These are phyloP conservation scores for Rhysida immarginata DNA, from an alignment of 1,140 invertebrate species.

Conservation along the genomic window DNA sequence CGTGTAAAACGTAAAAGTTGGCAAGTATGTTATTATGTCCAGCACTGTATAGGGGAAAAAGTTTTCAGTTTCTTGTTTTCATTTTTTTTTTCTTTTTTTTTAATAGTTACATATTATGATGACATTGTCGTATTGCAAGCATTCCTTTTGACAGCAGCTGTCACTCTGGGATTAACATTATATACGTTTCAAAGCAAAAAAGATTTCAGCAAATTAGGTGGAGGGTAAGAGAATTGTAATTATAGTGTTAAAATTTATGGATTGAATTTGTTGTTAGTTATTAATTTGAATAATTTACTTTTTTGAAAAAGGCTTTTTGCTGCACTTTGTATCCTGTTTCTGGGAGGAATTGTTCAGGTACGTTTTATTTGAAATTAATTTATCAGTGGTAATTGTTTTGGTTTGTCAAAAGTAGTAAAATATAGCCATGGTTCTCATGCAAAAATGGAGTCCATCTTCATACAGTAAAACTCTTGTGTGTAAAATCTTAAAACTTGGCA, in stretches of 20 bases:
- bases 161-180: conserved; percentile 49
- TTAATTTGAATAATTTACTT: conserved; percentile 5
- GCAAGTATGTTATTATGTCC: no score
- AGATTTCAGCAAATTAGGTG: conserved; percentile 59
- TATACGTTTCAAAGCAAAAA: conserved; percentile 67
- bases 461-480: no score
- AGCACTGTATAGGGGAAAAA: no score
- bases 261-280: not conserved
- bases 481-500: no score
- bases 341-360: conserved; percentile 43
- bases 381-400: no score
- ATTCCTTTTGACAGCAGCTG: conserved; percentile 49
- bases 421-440: no score
- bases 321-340: conserved; percentile 47
- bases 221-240: conserved; percentile 40
- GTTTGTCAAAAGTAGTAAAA: no score
- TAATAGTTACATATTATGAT: conserved; percentile 50
- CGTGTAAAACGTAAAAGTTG: no score
- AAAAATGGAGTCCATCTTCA: no score
- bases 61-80: not conserved
- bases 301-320: conserved; percentile 47
- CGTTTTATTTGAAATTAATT: no score
- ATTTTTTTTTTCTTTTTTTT: conserved; percentile 9
- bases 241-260: not conserved
- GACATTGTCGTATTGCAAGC: conserved; percentile 54